Evolutionary conservation across 2,888 invertebrate genomes (phyloP).

Genomic region (Meliscaeva auricollis): DNA sequence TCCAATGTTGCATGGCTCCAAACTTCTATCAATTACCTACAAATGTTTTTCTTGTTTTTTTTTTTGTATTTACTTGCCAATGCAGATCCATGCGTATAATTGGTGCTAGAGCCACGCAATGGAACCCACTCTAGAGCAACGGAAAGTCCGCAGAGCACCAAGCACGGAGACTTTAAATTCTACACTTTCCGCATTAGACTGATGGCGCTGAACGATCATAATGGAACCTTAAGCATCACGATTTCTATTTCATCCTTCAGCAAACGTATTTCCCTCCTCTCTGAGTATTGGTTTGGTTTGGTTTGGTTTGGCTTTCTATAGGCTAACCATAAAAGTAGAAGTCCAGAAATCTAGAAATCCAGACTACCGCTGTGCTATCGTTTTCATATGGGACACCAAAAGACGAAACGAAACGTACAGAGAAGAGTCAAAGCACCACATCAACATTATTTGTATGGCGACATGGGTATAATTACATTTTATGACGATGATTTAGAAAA

Average conservation of each 20-base stretch:
- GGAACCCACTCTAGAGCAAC: constrained; percentile 41
- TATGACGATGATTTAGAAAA: constrained; percentile 70
- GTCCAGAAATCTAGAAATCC: constrained; percentile 46
- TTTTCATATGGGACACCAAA: constrained; percentile 44
- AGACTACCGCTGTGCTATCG: constrained; percentile 56
- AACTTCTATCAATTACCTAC: constrained; percentile 62
- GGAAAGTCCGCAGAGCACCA: constrained; percentile 23
- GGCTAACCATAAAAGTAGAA: neutral
- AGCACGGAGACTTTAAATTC: constrained; percentile 40
- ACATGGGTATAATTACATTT: constrained; percentile 72
- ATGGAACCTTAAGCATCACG: constrained; percentile 61
- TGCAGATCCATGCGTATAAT: constrained; percentile 65
- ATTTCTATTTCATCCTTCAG: constrained; percentile 63
- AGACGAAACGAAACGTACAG: neutral
- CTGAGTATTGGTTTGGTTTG: no score
- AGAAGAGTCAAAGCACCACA: constrained; percentile 38
- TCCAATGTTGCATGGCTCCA: constrained; percentile 67
- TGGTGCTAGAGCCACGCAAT: constrained; percentile 64
- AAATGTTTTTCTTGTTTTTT: constrained; percentile 19
- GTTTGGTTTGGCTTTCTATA: no score
- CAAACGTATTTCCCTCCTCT: constrained; percentile 40
- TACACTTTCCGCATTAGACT: constrained; percentile 56
- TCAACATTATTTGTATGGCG: constrained; percentile 71
- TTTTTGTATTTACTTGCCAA: constrained; percentile 25
- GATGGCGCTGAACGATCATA: constrained; percentile 60